Conservation (phyloP, 2,113 vertebrate species). For the Psittacus erithacus region DNA sequence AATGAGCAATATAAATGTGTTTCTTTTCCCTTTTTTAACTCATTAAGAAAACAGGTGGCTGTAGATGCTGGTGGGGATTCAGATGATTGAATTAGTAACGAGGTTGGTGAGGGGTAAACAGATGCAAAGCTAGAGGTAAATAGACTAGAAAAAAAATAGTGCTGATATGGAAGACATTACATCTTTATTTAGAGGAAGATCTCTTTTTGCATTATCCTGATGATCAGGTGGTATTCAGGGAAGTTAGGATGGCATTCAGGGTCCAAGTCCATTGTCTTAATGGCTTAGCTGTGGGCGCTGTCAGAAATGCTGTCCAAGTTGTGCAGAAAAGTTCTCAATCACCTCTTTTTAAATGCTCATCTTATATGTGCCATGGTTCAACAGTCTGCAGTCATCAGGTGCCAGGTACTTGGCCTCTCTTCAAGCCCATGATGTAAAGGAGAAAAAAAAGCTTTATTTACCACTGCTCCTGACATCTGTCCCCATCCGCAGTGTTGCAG, state of each 20-base stretch:
- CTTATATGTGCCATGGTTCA: accelerated
- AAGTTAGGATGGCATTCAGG: background rate
- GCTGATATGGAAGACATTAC: background rate
- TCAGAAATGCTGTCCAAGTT: background rate
- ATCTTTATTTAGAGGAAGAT: background rate
- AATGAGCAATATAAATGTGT: background rate
- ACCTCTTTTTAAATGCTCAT: background rate
- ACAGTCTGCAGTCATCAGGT: background rate
- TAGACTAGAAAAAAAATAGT: background rate
- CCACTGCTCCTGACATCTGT: background rate
- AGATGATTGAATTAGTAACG: background rate
- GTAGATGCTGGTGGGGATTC: background rate
- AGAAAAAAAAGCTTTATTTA: background rate
- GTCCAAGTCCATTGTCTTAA: background rate
- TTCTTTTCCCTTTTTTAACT: background rate
- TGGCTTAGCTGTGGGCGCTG: background rate
- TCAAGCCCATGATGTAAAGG: background rate
- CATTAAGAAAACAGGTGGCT: background rate
- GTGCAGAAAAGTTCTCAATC: background rate
- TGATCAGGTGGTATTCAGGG: background rate
- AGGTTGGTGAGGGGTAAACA: background rate
- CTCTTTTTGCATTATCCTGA: background rate
- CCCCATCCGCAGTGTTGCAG: background rate
- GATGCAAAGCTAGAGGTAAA: background rate
- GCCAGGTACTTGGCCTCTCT: background rate